A percentile compares a stretch with the other conserved stretches of the same genome.
phyloP scores from a whole-genome alignment of 2,888 invertebrate genomes.

The Mesodorylaimus sp. region DNA sequence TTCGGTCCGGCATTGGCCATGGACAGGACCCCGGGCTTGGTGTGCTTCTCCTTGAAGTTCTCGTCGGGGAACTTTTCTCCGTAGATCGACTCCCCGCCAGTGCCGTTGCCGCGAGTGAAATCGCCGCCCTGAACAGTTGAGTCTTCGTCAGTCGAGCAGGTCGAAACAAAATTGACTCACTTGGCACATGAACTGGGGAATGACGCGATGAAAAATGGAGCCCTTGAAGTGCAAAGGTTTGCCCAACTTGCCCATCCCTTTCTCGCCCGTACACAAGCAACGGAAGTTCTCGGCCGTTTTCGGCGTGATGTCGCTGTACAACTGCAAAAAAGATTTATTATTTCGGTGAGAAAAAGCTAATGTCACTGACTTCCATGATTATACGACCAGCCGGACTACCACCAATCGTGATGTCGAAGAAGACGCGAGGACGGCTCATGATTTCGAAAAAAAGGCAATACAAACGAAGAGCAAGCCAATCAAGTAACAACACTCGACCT shows the following conservation, averaged over 20 bases:
- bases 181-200: slow-evolving; percentile 94
- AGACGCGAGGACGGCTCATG: slow-evolving; percentile 16
- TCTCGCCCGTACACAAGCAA: slow-evolving; percentile 82
- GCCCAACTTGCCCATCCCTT: slow-evolving; percentile 53
- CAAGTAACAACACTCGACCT: no score
- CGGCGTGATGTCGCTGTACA: slow-evolving; percentile 71
- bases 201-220: slow-evolving; percentile 71
- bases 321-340: no score
- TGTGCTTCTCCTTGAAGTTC: slow-evolving; percentile 85
- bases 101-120: slow-evolving; percentile 72
- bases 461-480: no score
- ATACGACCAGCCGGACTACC: slow-evolving; percentile 23
- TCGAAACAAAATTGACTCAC: slow-evolving; percentile 35
- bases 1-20: slow-evolving; percentile 92
- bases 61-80: slow-evolving; percentile 88
- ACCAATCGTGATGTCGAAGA: slow-evolving; percentile 25
- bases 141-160: background rate
- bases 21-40: slow-evolving; percentile 64
- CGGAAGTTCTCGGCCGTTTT: slow-evolving; percentile 81
- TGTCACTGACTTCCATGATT: slow-evolving; percentile 44
- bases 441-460: background rate
- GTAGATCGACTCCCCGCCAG: slow-evolving; percentile 79
- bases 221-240: slow-evolving; percentile 52
- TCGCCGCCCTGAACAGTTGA: slow-evolving; percentile 41
- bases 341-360: no score